Percentiles rank a stretch among this genome's conserved stretches.
phyloP scores from a whole-genome alignment of 2,888 invertebrate genomes.

The Thereva nobilitata region DNA sequence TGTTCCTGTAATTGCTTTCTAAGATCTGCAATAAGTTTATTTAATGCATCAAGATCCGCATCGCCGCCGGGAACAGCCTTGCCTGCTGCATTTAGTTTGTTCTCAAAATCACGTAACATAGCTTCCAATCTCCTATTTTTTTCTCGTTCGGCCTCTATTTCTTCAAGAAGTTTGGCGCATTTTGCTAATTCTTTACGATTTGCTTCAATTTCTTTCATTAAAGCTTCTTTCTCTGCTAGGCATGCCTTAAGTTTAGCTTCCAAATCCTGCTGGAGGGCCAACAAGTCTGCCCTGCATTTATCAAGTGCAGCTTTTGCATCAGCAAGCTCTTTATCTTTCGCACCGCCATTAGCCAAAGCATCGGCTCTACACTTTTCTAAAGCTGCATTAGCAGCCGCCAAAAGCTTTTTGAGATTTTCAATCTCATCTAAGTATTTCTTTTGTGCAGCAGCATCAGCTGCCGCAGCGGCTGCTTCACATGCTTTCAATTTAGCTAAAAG shows the following conservation, averaged over 20 bases:
- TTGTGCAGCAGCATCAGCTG: neutral
- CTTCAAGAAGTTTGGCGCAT: slow-evolving; percentile 40
- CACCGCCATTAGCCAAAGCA: neutral
- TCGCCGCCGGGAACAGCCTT: slow-evolving; percentile 8
- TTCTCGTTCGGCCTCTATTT: slow-evolving; percentile 47
- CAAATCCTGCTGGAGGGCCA: slow-evolving; percentile 10
- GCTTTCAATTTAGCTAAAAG: neutral
- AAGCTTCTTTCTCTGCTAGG: slow-evolving; percentile 10
- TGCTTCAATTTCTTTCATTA: slow-evolving; percentile 10
- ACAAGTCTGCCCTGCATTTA: slow-evolving; percentile 26
- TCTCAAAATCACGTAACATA: slow-evolving; percentile 37
- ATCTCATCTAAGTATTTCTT: slow-evolving; percentile 6
- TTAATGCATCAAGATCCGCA: neutral
- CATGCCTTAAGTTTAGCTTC: slow-evolving; percentile 26
- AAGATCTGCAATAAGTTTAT: slow-evolving; percentile 22
- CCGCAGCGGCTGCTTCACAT: neutral
- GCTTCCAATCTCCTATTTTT: slow-evolving; percentile 43
- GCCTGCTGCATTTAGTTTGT: slow-evolving; percentile 21
- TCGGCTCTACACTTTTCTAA: slow-evolving; percentile 11
- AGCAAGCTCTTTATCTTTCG: slow-evolving; percentile 8
- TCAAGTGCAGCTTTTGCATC: slow-evolving; percentile 7
- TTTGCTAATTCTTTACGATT: slow-evolving; percentile 13
- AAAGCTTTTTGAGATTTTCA: slow-evolving; percentile 12
- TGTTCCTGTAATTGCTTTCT: slow-evolving; percentile 30
- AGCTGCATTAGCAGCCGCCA: slow-evolving; percentile 1